Conservation (phyloP, 2,797 vertebrate genomes). For the Pangasius djambal region DNA sequence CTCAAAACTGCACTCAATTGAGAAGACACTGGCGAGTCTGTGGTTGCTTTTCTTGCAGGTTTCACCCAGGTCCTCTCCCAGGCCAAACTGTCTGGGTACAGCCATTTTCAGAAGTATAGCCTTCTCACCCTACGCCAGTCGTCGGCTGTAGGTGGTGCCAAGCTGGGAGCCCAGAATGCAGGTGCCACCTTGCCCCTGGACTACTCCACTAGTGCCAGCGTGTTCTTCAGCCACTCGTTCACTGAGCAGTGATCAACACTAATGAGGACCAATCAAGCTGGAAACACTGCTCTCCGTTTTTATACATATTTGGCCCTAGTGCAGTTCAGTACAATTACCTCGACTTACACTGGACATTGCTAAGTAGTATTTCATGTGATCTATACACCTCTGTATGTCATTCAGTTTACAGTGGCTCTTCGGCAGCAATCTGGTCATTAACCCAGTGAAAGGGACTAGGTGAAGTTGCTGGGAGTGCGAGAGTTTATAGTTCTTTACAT, state of each 20-base stretch:
- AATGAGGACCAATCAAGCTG: background rate
- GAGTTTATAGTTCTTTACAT: background rate
- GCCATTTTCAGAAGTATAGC: conserved; percentile 79
- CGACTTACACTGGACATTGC: background rate
- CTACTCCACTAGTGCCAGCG: conserved; percentile 71
- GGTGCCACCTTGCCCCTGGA: conserved; percentile 76
- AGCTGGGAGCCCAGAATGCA: conserved; percentile 76
- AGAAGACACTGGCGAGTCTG: conserved; percentile 23
- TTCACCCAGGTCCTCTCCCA: conserved; percentile 77
- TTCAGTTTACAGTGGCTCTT: background rate
- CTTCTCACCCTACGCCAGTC: conserved; percentile 80
- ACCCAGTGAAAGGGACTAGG: too few relatives aligned
- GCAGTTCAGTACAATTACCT: background rate
- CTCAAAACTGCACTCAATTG: background rate
- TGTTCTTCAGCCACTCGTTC: conserved; percentile 85
- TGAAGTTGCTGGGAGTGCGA: background rate
- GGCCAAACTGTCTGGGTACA: conserved; percentile 60
- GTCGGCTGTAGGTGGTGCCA: conserved; percentile 85
- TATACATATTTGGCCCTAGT: background rate
- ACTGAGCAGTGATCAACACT: conserved; percentile 51
- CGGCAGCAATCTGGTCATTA: background rate
- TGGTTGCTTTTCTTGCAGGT: conserved; percentile 68
- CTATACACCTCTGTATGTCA: background rate
- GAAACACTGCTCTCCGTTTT: background rate
- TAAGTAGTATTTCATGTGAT: background rate